A percentile compares a stretch with the other conserved stretches of the same genome.
phyloP scores from a whole-genome alignment of 2,113 vertebrate genomes.

The Dromas ardeola region DNA sequence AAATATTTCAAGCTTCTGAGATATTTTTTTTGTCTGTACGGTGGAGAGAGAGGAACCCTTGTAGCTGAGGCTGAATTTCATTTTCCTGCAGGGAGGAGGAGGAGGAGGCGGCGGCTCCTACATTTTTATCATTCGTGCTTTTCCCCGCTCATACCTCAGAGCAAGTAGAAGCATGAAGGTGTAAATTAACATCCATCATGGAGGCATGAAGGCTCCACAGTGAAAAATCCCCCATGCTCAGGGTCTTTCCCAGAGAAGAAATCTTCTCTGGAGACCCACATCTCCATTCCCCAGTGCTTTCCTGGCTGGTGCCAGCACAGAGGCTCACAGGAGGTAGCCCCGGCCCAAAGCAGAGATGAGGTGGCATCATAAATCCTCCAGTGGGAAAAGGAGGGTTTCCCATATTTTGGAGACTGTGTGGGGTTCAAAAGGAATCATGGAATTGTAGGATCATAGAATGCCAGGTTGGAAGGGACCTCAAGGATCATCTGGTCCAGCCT shows the following conservation, averaged over 20 bases:
- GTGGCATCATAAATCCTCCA: neutral
- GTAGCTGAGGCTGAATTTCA: neutral
- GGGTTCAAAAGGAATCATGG: neutral
- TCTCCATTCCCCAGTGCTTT: neutral
- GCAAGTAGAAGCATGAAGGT: neutral
- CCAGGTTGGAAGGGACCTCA: neutral
- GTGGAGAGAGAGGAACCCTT: neutral
- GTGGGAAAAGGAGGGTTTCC: neutral
- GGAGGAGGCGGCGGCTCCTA: neutral
- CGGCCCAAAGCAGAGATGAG: too few species aligned
- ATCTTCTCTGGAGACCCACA: neutral
- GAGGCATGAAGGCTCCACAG: neutral
- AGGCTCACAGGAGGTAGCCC: neutral
- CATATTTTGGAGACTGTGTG: too few species aligned
- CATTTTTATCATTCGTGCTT: neutral
- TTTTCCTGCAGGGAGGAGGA: neutral
- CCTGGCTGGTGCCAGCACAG: neutral
- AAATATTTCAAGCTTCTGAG: neutral
- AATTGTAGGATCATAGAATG: neutral
- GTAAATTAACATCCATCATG: neutral
- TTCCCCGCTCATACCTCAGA: neutral
- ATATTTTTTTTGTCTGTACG: neutral
- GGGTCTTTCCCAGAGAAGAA: neutral
- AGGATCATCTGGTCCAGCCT: neutral
- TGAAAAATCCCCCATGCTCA: neutral